A percentile compares a stretch with the other conserved stretches of the same genome.
Evolutionary conservation across 53 echinoderm and acorn worm genomes (phyloP).

Genomic region (Apostichopus leukothele): DNA sequence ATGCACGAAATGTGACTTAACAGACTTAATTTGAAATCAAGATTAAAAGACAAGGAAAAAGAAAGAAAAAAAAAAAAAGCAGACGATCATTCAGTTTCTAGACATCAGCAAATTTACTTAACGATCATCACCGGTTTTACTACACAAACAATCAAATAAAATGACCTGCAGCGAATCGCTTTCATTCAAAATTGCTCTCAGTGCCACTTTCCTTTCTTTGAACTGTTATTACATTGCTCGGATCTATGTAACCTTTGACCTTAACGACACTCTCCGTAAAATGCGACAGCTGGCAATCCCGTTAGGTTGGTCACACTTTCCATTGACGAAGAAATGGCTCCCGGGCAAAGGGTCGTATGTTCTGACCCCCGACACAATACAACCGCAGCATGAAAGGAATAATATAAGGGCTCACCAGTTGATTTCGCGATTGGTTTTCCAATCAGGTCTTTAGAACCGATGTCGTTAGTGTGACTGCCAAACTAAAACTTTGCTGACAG

Average conservation of each 20-base stretch:
- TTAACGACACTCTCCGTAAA: neutral
- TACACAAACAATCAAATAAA: neutral
- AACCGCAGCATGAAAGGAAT: conserved; percentile 8
- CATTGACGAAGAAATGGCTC: neutral
- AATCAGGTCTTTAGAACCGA: conserved; percentile 8
- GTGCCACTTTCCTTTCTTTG: neutral
- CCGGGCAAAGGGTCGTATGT: neutral
- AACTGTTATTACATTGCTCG: conserved; percentile 11
- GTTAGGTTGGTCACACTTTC: conserved; percentile 34
- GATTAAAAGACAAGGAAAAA: neutral
- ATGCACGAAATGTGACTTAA: no score
- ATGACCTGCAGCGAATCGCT: neutral
- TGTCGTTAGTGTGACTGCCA: conserved; percentile 24
- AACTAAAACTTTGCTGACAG: conserved; percentile 43
- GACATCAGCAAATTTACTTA: neutral
- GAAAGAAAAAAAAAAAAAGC: neutral
- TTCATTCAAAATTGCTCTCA: neutral
- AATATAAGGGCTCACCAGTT: neutral
- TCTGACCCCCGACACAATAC: conserved; percentile 10
- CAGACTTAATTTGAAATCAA: no score
- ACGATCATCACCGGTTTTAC: neutral
- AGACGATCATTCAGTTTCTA: neutral
- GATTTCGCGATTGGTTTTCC: conserved; percentile 29
- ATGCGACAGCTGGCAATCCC: neutral
- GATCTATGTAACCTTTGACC: conserved; percentile 4